Conservation (phyloP, 1,140 invertebrate species). For the Zaprionus africanus region DNA sequence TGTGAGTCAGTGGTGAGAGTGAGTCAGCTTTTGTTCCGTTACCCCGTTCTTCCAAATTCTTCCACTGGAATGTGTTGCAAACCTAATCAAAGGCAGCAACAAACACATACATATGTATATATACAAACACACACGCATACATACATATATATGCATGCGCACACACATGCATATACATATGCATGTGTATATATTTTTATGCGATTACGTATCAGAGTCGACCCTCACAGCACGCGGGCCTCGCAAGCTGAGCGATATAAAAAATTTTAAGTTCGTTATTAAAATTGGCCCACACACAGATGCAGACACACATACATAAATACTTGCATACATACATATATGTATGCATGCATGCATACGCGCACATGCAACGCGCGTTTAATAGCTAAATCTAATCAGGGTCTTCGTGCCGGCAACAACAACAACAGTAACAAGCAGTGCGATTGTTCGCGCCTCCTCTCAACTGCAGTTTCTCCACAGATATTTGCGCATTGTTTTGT, state of each 20-base stretch:
- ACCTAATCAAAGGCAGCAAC: constrained; percentile 11
- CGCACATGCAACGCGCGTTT: constrained; percentile 20
- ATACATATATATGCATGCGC: constrained; percentile 5
- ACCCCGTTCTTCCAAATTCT: constrained; percentile 46
- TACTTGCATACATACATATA: constrained; percentile 5
- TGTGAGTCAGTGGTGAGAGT: constrained; percentile 25
- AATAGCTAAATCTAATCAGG: constrained; percentile 46
- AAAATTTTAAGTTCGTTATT: constrained; percentile 64
- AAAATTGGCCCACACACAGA: constrained; percentile 63
- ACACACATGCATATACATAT: constrained; percentile 6
- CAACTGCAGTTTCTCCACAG: constrained; percentile 28
- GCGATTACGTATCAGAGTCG: constrained; percentile 25
- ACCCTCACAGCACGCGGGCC: constrained; percentile 38
- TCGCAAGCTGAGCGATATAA: constrained; percentile 40
- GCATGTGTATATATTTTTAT: constrained; percentile 19
- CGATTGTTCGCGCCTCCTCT: background rate
- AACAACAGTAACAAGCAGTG: background rate
- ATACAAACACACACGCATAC: background rate
- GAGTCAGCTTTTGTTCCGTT: constrained; percentile 53
- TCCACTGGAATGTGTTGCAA: constrained; percentile 51
- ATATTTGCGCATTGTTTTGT: constrained; percentile 34
- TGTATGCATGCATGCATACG: constrained; percentile 6
- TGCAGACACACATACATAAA: constrained; percentile 18
- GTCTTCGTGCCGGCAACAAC: constrained; percentile 34
- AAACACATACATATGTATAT: constrained; percentile 4